These are phyloP conservation scores for Ceratosolen solmsi DNA, from an alignment of 1,140 invertebrate species.

Conservation along the genomic window DNA sequence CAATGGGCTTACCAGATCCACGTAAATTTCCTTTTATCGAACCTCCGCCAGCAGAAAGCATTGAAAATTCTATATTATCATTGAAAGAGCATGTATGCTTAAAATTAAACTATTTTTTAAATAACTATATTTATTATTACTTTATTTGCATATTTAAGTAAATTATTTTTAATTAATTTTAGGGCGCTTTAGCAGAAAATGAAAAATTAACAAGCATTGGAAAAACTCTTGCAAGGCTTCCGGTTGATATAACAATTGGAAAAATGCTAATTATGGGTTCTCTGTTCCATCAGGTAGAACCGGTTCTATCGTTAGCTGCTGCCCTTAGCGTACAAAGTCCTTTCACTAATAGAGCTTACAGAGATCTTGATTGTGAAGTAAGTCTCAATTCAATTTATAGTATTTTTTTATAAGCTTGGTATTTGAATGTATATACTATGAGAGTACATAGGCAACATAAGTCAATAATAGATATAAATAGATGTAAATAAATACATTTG, in stretches of 20 bases:
- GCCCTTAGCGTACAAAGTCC: conserved; percentile 94
- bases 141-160: conserved; percentile 36
- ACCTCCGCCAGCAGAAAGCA: conserved; percentile 83
- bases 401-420: no score
- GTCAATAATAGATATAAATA: no score
- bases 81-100: conserved; percentile 88
- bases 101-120: background rate
- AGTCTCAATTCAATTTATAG: conserved; percentile 46
- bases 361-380: conserved; percentile 87
- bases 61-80: conserved; percentile 90
- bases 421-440: no score
- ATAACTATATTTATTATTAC: conserved; percentile 13
- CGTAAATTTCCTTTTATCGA: conserved; percentile 97
- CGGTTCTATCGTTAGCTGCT: conserved; percentile 92
- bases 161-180: conserved; percentile 51
- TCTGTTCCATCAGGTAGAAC: conserved; percentile 91
- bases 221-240: conserved; percentile 88
- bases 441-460: no score
- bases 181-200: conserved; percentile 88
- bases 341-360: conserved; percentile 90
- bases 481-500: no score
- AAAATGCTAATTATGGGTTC: conserved; percentile 97
- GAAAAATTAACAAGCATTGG: conserved; percentile 94
- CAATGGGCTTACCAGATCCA: conserved; percentile 93
- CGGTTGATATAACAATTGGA: conserved; percentile 95